A percentile compares a stretch with the other conserved stretches of the same genome.
Conservation (phyloP, 1,140 invertebrate genomes). For the Drosophila tani region DNA sequence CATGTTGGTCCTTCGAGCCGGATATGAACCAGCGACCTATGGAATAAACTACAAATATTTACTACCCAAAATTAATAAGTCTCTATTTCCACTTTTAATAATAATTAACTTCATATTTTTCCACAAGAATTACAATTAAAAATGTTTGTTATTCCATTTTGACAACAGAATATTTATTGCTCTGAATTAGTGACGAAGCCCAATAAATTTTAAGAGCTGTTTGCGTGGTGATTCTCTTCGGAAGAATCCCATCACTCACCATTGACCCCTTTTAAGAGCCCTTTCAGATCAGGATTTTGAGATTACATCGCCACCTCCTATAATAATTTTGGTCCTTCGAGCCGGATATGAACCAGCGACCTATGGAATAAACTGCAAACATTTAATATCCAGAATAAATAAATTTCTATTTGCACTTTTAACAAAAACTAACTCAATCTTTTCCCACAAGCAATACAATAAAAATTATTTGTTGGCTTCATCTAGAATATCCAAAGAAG, state of each 20-base stretch:
- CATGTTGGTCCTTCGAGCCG: too few species aligned
- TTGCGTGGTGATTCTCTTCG: background rate
- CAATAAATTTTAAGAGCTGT: slow-evolving; percentile 20
- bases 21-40: too few species aligned
- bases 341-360: too few species aligned
- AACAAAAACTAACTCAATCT: background rate
- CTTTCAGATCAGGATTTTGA: slow-evolving; percentile 1
- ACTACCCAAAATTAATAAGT: too few species aligned
- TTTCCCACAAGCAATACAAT: background rate
- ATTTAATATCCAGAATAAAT: background rate
- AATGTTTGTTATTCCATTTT: background rate
- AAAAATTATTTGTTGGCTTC: background rate
- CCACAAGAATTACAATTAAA: background rate
- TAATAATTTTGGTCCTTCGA: too few species aligned
- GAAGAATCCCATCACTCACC: background rate
- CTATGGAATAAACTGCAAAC: too few species aligned
- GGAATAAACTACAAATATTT: too few species aligned
- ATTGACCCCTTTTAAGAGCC: slow-evolving; percentile 2
- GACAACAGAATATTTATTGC: slow-evolving; percentile 1
- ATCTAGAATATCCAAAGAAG: too few species aligned
- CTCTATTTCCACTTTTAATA: too few species aligned
- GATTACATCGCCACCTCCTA: too few species aligned
- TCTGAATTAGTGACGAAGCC: background rate
- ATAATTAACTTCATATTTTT: too few species aligned
- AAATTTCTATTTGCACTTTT: background rate